These are phyloP conservation scores for Drosophila mojavensis DNA, from an alignment of 1,140 invertebrate species.

Conservation along the genomic window DNA sequence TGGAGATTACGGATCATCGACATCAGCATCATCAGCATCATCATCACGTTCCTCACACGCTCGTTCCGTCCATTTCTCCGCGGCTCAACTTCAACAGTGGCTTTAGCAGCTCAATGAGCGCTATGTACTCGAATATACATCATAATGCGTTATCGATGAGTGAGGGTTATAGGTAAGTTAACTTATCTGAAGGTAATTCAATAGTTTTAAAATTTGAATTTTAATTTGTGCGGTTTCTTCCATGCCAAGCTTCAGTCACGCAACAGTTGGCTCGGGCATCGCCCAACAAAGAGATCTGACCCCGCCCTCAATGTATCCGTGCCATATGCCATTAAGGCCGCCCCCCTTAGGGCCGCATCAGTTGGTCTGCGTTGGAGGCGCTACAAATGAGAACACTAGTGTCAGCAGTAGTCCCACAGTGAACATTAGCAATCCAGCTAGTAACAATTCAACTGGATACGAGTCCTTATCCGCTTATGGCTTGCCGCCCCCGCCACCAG, in stretches of 20 bases:
- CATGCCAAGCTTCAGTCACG: conserved; percentile 71
- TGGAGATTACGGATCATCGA: conserved; percentile 33
- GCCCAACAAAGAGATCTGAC: conserved; percentile 75
- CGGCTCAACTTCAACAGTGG: conserved; percentile 75
- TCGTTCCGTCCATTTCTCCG: conserved; percentile 72
- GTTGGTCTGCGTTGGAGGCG: conserved; percentile 24
- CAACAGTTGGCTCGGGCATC: conserved; percentile 67
- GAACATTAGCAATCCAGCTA: conserved; percentile 13
- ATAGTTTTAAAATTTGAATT: background rate
- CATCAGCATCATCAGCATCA: conserved; percentile 18
- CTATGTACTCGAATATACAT: conserved; percentile 81
- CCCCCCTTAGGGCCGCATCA: conserved; percentile 55
- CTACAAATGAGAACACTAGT: background rate
- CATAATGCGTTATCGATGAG: conserved; percentile 72
- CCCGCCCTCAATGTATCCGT: conserved; percentile 77
- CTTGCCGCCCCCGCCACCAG: conserved; percentile 41
- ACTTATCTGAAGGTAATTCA: no score
- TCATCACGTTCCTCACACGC: conserved; percentile 46
- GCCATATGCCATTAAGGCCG: conserved; percentile 73
- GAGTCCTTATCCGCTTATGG: conserved; percentile 58
- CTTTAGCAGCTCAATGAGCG: conserved; percentile 74
- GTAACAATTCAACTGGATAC: conserved; percentile 45
- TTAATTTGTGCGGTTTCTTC: conserved; percentile 65
- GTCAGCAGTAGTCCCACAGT: conserved; percentile 12
- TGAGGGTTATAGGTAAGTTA: conserved; percentile 75